Evolutionary conservation across 1,140 invertebrate genomes (phyloP), one percentile per base, ranked within the genome.

Genomic region (Heterodera carotae): DNA sequence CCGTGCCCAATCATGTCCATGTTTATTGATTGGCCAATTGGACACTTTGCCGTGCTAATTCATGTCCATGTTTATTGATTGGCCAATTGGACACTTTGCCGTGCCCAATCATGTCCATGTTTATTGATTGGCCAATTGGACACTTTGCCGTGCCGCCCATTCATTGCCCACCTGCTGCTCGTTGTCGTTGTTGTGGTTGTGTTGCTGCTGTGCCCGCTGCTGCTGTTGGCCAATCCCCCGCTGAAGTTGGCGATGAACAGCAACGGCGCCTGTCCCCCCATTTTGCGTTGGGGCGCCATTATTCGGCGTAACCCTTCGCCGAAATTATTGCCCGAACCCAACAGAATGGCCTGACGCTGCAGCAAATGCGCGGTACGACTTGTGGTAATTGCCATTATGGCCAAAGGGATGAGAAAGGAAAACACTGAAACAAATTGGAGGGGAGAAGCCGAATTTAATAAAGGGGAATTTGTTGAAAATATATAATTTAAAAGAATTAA

Each of bases 331-430:
- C 77, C 31, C 56, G 62, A 62, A 79, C 76, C 66, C 5, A 86
- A 71, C 66, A 84, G 82, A 66, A 82, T 82, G 1, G 89, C 89
- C 78, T 90, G 90, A 73, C 88, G 85, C 34, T 93, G 90, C 39
- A 96, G 89, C 5, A 95, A 89, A 70, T 92, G 90, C 1, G 96
- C 93, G 0, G 95, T 97, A 69, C 96, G 90, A 4, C 93, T 92
- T 85, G 97, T 97, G 2, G 95, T 96, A 43, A 95, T 89, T 83
- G 96, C 89, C 95, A 98, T 98, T 66, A 97, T 94, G 10, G 92
- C 90, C 56, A 98, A 90, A 3, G 96, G 96, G 78, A 97, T 94
- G 89, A 96, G 96, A 89, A 98, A 98, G 81, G 94, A 95, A 81
- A 96, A 53, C 31, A 71, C 69, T 66, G 6, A 34, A 31, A 34